Evolutionary conservation across 2,888 invertebrate species (phyloP), one percentile per base, ranked within the genome.

Genomic region (Epinotia brunnichana): DNA sequence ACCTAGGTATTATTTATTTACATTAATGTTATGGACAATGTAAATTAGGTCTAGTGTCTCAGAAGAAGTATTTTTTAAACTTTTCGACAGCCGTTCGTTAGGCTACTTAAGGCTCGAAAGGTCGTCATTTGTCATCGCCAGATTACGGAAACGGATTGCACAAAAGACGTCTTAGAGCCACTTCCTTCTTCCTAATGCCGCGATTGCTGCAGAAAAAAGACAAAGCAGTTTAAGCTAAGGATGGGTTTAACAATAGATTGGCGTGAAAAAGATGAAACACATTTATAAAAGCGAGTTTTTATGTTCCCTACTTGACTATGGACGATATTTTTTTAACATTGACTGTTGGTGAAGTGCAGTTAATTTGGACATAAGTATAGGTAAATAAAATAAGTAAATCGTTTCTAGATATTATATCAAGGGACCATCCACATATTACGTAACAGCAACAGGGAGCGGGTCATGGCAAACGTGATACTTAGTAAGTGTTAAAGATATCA

Each of bases 111-210:
- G 62, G 21, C 56, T 48, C 9, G 39, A 62, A 63, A 35, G 63
- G 61, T 35, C 63, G 57, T 72, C 44, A 69, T 69, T 68, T 72
- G 61, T 72, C 68, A 69, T 63, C 68, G 62, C 62, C 41, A 68
- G 68, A 68, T 69, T 73, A 73, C 68, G 73, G 73, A 73, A 73
- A 69, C 63, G 68, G 73, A 69, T 73, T 69, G 53, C 41, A 73
- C 68, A 68, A 73, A 73, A 73, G 73, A 69, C 68, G 21, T 62
- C 62, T 62, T 61, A 67, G 44, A 72, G 54, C 51, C 57, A 59
- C 73, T 73, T 73, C 73, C 73, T 68, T 57, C 24, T 69, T 73
- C 73, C 57, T 63, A 72, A 63, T 59, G 68, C 51, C 29, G 51
- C 61, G 51, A 62, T 48, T 24, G 61, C 48, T 62, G n/a, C 24